Base-by-base conservation (phyloP, 1,140 invertebrate genomes). In the Trichonephila inaurata region DNA sequence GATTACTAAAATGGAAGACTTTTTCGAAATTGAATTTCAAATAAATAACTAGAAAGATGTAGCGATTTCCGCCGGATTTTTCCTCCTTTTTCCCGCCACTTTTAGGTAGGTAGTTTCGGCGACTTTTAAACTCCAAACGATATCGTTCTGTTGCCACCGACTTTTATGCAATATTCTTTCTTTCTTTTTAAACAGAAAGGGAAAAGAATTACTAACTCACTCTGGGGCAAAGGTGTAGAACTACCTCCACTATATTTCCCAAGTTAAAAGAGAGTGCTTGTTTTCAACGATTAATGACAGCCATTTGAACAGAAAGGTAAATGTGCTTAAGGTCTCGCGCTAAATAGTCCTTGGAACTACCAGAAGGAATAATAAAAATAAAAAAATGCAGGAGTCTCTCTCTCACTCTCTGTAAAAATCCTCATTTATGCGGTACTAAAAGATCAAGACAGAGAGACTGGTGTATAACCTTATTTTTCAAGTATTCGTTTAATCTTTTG, bases 1-100 rank as follows among this genome's bases (percentile, higher is more conserved):
- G 81, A 92, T 92, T 92, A 92, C 90, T 58, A 91, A 92, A 92
- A 85, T 83, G 81, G 61, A 69, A 69, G 90, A 69, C 90, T 85
- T 92, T 51, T 81, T 58, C 21, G 66, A 92, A 85, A 92, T 85
- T 92, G 90, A 85, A 92, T 92, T 92, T 85, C 90, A 61, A 92
- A 92, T 92, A 92, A 85, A 92, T 85, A 85, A 81, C 44, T 60
- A 85, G 88, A 89, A 72, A 72, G 66, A 77, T 33, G 61, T 58
- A 58, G 19, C 51, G 40, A 58, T 85, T 85, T 77, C 72, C n/a
- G 51, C 51, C 83, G 60, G 4, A 19, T 60, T 85, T 85, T 60
- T 77, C 28, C 28, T 18, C 14, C 28, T 28, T 16, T 24, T 40
- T 18, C 12, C 28, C 6, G 4, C 12, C 72, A 16, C 16, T 69